Evolutionary conservation across 2,888 invertebrate species (phyloP).

Genomic region (Luffia ferchaultella): DNA sequence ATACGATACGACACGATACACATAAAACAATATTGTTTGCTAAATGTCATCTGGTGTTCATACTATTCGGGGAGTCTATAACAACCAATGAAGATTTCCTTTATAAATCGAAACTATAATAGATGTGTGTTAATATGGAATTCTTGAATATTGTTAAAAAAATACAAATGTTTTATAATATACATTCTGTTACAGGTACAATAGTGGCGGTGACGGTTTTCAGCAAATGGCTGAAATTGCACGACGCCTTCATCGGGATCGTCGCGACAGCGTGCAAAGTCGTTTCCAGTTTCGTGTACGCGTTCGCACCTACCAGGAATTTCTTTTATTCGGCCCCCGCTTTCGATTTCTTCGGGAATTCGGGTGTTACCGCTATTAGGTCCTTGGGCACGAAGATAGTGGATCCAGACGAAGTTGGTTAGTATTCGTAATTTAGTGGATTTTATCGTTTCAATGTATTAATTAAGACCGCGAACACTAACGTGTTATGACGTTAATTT

Average conservation of each 20-base stretch:
- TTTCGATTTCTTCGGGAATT: constrained; percentile 59
- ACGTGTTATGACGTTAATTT: too few species aligned
- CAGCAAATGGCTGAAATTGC: constrained; percentile 47
- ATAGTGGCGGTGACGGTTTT: constrained; percentile 49
- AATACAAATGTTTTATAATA: too few species aligned
- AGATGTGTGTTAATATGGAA: too few species aligned
- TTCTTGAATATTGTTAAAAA: too few species aligned
- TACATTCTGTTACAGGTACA: constrained; percentile 36
- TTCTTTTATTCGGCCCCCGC: constrained; percentile 53
- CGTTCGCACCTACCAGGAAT: constrained; percentile 38
- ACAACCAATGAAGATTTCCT: too few species aligned
- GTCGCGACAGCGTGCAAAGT: constrained; percentile 56
- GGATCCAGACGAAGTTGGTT: constrained; percentile 55
- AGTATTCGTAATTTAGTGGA: constrained; percentile 13
- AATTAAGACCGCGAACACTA: too few species aligned
- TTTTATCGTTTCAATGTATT: constrained; percentile 3
- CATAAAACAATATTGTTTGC: too few species aligned
- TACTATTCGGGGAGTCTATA: too few species aligned
- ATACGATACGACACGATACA: too few species aligned
- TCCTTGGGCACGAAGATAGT: constrained; percentile 66
- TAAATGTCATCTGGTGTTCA: too few species aligned
- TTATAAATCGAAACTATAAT: too few species aligned
- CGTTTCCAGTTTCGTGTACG: constrained; percentile 42
- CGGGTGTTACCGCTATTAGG: constrained; percentile 59
- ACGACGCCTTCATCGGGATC: constrained; percentile 50